Base-by-base conservation (phyloP, 2,888 invertebrate species). In the Chironomus riparius region DNA sequence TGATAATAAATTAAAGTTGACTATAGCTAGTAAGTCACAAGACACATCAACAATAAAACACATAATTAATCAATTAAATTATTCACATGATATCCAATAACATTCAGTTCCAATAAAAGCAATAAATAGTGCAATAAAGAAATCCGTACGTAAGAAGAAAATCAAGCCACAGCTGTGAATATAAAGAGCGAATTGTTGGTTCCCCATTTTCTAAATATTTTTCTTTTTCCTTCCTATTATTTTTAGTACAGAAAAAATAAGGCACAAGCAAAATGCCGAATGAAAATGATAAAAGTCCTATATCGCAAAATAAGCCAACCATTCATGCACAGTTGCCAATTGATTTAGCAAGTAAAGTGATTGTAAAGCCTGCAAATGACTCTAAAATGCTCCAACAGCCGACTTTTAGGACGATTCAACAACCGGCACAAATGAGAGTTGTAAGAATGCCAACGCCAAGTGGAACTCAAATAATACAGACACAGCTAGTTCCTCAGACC, bases 401-500 rank as follows among this genome's bases (percentile, higher is more conserved):
- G 4, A 70, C 83, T 56, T 78, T 84, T n/a, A 80, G 84, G 68
- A 74, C 77, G 15, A 76, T 77, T 12, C 69, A 69, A n/a, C 77
- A 77, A n/a, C 76, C 77, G 22, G 69, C 68, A 15, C 80, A 80
- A 75, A 83, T 84, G 81, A 79, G 85, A 78, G 82, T 85, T 47
- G 78, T 85, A 76, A 83, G 82, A 78, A 80, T 81, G 62, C 82
- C 78, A 79, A 82, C 83, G 65, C 78, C 81, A 28, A 82, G 82
- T 4, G 81, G 81, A 47, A 80, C 82, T 61, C 83, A 84, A 22
- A 83, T 85, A 47, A 83, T 85, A 75, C 81, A 84, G 18, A 83
- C 84, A 15, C 85, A 83, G 78, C 80, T 86, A 76, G 83, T 86
- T 79, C 84, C 85, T 18, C 85, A 85, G 79, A 82, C 85, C n/a